These are phyloP conservation scores for Leptopilina syphax DNA, from an alignment of 2,888 invertebrate species.

Conservation along the genomic window DNA sequence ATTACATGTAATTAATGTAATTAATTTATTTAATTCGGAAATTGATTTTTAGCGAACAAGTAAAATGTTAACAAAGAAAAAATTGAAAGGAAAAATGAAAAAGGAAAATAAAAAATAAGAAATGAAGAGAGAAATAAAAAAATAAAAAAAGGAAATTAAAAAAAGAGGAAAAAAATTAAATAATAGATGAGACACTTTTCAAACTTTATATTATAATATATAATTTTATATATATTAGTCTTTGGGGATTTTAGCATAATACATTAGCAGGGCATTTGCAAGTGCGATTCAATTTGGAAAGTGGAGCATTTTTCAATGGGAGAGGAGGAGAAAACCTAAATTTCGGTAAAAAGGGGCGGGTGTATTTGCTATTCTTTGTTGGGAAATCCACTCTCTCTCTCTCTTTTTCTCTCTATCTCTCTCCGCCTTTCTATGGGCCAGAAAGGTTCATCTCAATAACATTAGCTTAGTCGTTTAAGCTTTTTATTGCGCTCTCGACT, in stretches of 20 bases:
- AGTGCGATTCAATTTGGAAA: conserved; percentile 65
- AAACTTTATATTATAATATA: conserved; percentile 27
- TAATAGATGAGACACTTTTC: neutral
- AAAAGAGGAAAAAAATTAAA: neutral
- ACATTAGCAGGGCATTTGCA: conserved; percentile 59
- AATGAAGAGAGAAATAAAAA: too few species aligned
- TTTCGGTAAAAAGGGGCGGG: conserved; percentile 66
- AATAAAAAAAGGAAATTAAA: neutral
- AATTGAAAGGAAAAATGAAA: too few species aligned
- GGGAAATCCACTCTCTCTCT: conserved; percentile 63
- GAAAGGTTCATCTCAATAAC: conserved; percentile 72
- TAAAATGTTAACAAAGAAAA: too few species aligned
- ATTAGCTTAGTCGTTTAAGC: conserved; percentile 71
- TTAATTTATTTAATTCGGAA: too few species aligned
- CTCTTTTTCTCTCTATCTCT: conserved; percentile 49
- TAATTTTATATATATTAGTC: conserved; percentile 59
- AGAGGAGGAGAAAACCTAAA: conserved; percentile 60
- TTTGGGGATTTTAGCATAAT: conserved; percentile 64
- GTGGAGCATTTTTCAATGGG: conserved; percentile 56
- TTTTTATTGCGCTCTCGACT: conserved; percentile 66
- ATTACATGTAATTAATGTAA: too few species aligned
- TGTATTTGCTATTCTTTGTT: conserved; percentile 65
- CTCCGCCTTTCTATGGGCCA: conserved; percentile 55
- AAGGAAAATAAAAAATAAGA: too few species aligned
- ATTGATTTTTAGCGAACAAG: too few species aligned